A percentile compares a stretch with the other conserved stretches of the same genome.
Evolutionary conservation across 2,797 vertebrate genomes (phyloP).

Genomic region (Cottoperca gobio): DNA sequence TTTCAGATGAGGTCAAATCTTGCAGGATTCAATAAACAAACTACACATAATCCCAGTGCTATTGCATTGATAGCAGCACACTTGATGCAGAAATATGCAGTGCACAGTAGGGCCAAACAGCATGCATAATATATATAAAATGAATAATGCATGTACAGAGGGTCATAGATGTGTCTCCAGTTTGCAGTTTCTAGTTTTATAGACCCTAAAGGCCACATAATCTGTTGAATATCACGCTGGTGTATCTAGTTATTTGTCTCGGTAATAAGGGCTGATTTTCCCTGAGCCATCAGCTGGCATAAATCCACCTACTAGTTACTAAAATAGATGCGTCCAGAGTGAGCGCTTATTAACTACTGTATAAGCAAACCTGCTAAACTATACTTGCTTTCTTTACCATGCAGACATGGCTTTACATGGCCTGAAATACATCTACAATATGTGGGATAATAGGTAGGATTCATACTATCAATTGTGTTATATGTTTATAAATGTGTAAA

Average conservation of each 20-base stretch:
- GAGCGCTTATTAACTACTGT: too few relatives aligned
- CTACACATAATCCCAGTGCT: too few relatives aligned
- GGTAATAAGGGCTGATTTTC: not conserved
- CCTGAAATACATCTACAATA: not conserved
- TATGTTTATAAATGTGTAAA: too few relatives aligned
- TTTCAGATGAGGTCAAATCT: too few relatives aligned
- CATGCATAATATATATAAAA: conserved; percentile 15
- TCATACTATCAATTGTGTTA: too few relatives aligned
- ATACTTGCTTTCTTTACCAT: not conserved
- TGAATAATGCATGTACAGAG: not conserved
- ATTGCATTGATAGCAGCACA: too few relatives aligned
- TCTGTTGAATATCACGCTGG: conserved; percentile 1
- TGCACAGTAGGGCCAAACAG: not conserved
- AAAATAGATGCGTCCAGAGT: not conserved
- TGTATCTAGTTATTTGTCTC: not conserved
- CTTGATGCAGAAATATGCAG: not conserved
- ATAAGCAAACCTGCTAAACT: not conserved
- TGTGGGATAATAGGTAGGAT: not conserved
- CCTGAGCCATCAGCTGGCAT: not conserved
- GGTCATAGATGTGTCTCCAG: not conserved
- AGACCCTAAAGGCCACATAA: not conserved
- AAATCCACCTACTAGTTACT: not conserved
- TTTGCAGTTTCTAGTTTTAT: not conserved
- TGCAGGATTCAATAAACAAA: too few relatives aligned
- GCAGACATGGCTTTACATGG: not conserved